Evolutionary conservation across 2,113 vertebrate species (phyloP).

Genomic region (Actenoides hombroni): DNA sequence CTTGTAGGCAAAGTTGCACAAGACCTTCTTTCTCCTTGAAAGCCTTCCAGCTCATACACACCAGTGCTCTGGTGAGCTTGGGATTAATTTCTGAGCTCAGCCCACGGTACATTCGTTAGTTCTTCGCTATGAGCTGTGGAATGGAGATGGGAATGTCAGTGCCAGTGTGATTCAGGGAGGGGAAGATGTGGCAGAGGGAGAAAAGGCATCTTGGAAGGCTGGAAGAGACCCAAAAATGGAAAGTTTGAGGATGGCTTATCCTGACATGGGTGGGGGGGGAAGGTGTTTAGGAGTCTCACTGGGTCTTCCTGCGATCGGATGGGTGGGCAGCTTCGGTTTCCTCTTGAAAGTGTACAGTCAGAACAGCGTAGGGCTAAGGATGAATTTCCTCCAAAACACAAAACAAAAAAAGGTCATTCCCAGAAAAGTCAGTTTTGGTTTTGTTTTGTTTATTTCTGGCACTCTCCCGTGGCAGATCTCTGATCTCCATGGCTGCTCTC

Average conservation of each 20-base stretch:
- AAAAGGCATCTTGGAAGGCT: not conserved
- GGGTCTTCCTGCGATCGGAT: not conserved
- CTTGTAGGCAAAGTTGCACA: not conserved
- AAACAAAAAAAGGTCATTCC: not conserved
- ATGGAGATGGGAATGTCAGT: not conserved
- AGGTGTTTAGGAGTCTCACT: not conserved
- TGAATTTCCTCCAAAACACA: not conserved
- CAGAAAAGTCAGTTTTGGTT: not conserved
- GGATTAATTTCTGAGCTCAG: not conserved
- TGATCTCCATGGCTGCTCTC: not conserved
- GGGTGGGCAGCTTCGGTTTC: not conserved
- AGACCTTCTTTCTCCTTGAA: not conserved
- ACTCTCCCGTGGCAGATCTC: not conserved
- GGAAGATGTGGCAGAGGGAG: not conserved
- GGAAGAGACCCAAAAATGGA: not conserved
- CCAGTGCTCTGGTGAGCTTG: accelerated
- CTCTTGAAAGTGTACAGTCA: accelerated
- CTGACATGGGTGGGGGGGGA: not conserved
- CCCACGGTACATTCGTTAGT: accelerated
- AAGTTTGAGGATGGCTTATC: not conserved
- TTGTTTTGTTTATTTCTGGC: not conserved
- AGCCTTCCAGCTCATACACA: accelerated
- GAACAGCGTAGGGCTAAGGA: not conserved
- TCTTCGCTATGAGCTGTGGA: accelerated
- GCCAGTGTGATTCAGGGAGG: accelerated